Evolutionary conservation across 2,797 vertebrate genomes (phyloP).

Genomic region (Acanthopagrus latus): DNA sequence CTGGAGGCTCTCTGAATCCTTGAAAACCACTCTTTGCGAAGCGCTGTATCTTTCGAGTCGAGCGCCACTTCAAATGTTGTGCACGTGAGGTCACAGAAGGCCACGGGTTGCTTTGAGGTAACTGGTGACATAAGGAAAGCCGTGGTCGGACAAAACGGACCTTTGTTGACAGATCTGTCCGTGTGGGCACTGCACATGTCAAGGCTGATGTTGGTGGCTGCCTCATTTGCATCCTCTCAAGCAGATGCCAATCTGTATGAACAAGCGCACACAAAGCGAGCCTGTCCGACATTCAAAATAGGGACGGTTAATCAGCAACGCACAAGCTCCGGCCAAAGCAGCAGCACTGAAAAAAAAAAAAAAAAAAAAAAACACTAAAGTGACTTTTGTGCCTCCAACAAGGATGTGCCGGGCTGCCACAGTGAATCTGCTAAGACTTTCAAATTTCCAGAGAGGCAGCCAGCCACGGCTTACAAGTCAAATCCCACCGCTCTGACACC

Average conservation of each 20-base stretch:
- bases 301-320: slow-evolving; percentile 45
- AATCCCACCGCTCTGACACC: slow-evolving; percentile 55
- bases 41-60: slow-evolving; percentile 40
- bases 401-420: not conserved
- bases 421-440: slow-evolving; percentile 31
- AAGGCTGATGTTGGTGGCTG: not conserved
- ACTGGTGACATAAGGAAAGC: slow-evolving; percentile 26
- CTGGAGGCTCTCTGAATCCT: slow-evolving; percentile 28
- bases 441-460: slow-evolving; percentile 37
- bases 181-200: not conserved
- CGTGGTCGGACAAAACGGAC: slow-evolving; percentile 16
- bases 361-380: slow-evolving; percentile 19
- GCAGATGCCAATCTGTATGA: slow-evolving; percentile 27
- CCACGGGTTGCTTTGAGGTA: slow-evolving; percentile 27
- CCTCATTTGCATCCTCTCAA: slow-evolving; percentile 62
- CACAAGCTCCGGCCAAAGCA: slow-evolving; percentile 2
- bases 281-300: slow-evolving; percentile 68
- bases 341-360: too few relatives aligned
- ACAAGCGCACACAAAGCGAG: slow-evolving; percentile 49
- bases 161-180: slow-evolving; percentile 15
- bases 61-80: slow-evolving; percentile 40
- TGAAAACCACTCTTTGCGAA: slow-evolving; percentile 25
- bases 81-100: slow-evolving; percentile 31
- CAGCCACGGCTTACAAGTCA: slow-evolving; percentile 53
- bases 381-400: slow-evolving; percentile 27